Evolutionary conservation across 30 jellyfish, hydroid and myxozoan genomes (phyloP).

Genomic region (Hydractinia echinata): DNA sequence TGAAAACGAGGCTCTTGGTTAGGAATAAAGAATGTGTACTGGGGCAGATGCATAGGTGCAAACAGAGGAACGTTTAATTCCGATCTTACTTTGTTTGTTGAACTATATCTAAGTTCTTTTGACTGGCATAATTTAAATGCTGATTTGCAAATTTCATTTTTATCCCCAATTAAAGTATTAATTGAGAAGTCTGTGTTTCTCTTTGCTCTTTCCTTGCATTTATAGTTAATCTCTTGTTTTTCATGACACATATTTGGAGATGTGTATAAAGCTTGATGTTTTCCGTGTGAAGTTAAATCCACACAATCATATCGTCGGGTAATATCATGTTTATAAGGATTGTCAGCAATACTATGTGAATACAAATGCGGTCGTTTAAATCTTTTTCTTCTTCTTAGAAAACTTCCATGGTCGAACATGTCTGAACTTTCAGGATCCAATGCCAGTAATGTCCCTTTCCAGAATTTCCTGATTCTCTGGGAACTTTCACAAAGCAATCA

Average conservation of each 20-base stretch:
- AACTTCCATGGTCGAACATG: constrained; percentile 97
- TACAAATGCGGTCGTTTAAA: constrained; percentile 36
- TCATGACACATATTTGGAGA: background rate
- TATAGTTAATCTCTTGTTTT: background rate
- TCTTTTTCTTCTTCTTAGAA: constrained; percentile 77
- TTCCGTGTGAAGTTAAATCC: background rate
- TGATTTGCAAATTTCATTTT: background rate
- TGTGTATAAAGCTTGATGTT: background rate
- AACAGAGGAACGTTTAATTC: too few species aligned
- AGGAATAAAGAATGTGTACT: too few species aligned
- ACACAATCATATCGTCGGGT: background rate
- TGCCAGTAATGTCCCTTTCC: constrained; percentile 98
- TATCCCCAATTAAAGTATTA: constrained; percentile 5
- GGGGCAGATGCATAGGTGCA: too few species aligned
- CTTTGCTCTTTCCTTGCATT: background rate
- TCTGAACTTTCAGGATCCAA: constrained; percentile 94
- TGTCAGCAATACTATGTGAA: too few species aligned
- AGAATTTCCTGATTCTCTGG: constrained; percentile 97
- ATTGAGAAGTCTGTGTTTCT: constrained; percentile 20
- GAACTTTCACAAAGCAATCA: constrained; percentile 92
- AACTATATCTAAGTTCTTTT: too few species aligned
- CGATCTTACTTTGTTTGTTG: too few species aligned
- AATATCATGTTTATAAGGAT: too few species aligned
- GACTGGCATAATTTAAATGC: too few species aligned
- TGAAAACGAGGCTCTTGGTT: too few species aligned